A percentile compares a stretch with the other conserved stretches of the same genome.
Evolutionary conservation across 2,888 invertebrate species (phyloP).

Genomic region (Synanthedon formicaeformis): DNA sequence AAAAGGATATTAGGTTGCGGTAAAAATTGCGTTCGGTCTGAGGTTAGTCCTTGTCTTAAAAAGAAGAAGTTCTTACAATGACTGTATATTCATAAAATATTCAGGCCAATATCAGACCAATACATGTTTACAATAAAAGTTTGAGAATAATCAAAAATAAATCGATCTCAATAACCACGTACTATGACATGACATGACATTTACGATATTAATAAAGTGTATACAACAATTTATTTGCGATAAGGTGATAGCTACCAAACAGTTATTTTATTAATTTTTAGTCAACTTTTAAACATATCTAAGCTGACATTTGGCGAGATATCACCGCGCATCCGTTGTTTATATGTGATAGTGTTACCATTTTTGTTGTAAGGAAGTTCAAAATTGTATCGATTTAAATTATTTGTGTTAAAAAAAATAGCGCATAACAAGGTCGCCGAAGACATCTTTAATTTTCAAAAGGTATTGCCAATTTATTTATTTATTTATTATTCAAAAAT

Average conservation of each 20-base stretch:
- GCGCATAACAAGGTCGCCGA: no score
- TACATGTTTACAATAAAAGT: conserved; percentile 14
- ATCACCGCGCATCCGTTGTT: conserved; percentile 24
- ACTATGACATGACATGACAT: conserved; percentile 8
- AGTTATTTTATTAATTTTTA: conserved; percentile 10
- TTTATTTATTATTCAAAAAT: no score
- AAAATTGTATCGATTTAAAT: neutral
- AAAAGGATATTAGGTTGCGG: no score
- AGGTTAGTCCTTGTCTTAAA: no score
- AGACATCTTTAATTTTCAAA: no score
- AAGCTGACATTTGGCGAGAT: conserved; percentile 23
- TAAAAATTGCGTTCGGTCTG: no score
- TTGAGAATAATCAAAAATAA: conserved; percentile 25
- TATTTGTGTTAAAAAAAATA: neutral
- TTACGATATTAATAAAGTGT: conserved; percentile 21
- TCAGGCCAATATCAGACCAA: neutral
- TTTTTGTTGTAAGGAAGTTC: neutral
- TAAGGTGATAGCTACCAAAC: conserved; percentile 15
- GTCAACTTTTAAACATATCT: conserved; percentile 26
- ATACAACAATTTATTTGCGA: conserved; percentile 20
- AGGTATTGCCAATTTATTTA: no score
- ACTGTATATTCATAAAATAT: no score
- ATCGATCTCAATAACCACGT: conserved; percentile 15
- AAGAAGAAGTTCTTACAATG: no score
- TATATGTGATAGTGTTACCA: neutral